Base-by-base conservation (phyloP, 2,888 invertebrate species). In the Perizoma flavofasciatum region DNA sequence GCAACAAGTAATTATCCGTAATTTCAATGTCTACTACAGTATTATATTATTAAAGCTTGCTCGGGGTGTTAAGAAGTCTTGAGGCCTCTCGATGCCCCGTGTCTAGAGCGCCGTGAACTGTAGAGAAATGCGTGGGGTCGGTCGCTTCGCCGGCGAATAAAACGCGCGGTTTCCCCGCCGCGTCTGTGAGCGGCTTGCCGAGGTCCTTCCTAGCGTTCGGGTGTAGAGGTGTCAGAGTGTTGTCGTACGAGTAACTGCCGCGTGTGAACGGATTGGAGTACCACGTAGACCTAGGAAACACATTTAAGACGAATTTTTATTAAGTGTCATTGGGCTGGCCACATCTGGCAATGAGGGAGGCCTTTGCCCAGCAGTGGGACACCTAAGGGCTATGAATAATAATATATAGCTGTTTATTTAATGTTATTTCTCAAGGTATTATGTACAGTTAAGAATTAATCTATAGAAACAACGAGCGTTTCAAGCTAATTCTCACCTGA, bases 61-160 rank as follows among this genome's bases (percentile, higher is more conserved):
- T 77, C 4, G 47, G 3, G 7, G n/a, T 44, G 0, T 71, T 64
- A 43, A 85, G 54, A 0, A 85, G 47, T 7, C 83, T 68, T 64
- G 57, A 70, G 0, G 96, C 96, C 74, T 96, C 96, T 44, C 95
- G 89, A 72, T 91, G 90, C 0, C 96, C 96, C 0, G 93, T 90
- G 67, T 95, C 95, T 0, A 94, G 85, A 0, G 96, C 96, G 0
- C 96, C 96, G 71, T 96, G 96, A 0, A 95, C 95, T 0, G 96
- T 95, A 0, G 95, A 94, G 78, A 93, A 96, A 72, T 93, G 95
- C 10, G 85, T 90, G 0, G 45, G 39, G 3, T 86, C 71, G 0
- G 94, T 93, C 0, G 94, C 94, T 72, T 94, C 94, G 0, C 95
- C 95, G 0, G 94, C 94, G 81, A 95, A 95, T n/a, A 94, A 74